Base-by-base conservation (phyloP, 92 coral and sea anemone genomes). In the Pocillopora grandis region DNA sequence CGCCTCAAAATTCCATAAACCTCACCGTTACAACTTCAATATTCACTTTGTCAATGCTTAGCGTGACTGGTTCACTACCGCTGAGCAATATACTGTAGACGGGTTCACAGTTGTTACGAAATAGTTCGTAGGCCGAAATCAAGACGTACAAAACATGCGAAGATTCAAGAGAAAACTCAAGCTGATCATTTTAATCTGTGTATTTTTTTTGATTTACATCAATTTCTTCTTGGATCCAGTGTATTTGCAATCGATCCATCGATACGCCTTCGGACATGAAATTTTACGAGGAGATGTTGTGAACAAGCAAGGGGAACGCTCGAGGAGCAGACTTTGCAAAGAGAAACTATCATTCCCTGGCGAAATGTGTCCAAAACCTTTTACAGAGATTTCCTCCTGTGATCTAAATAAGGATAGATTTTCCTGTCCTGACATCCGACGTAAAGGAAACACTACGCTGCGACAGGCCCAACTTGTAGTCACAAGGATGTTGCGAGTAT, bases 341-440 rank as follows among this genome's bases (percentile, higher is more conserved):
- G 70, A 20, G n/a, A 3, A 66, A 8, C 70, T 66, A 9, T 35
- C 70, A 4, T 66, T 66, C 37, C 35, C 37, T 1, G 94, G 90
- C 0, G 55, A 70, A 71, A 91, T 91, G 92, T 91, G 94, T 64
- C 94, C 94, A 27, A 64, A 77, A 56, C 58, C 79, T 15, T 91
- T 88, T 73, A 74, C 85, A 1, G 90, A 88, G 12, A 23, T 88
- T 21, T 85, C 84, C n/a, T 79, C 35, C 59, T 66, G 56, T 58
- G 76, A 57, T 16, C 55, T 66, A 10, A 35, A 9, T 13, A 13
- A 66, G 37, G 31, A 66, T 63, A 70, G 55, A 35, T 18, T 80
- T 20, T 58, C 72, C 58, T 92, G 95, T 71, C 89, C 87, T 4
- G 95, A 92, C 62, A 87, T 92, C 12, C 84, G 95, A 65, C 66